Evolutionary conservation across 2,113 vertebrate genomes (phyloP), one percentile per base, ranked within the genome.

Genomic region (Lepisosteus oculatus): DNA sequence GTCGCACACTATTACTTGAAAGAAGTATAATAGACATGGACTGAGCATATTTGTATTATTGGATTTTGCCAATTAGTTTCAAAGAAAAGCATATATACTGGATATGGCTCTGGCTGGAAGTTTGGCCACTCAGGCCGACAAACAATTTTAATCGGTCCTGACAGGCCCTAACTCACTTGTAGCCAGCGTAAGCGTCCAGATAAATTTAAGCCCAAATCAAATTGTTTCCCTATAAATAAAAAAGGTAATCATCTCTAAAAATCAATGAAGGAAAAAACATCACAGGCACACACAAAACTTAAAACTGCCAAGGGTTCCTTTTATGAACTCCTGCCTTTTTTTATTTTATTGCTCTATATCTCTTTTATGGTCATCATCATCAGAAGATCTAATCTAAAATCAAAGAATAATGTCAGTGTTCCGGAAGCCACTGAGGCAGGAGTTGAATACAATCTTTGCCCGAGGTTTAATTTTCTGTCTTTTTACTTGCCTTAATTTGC

Each of bases 161-260:
- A 68, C 76, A 43, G 61, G 44, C 5, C 56, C 70, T 72, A 72
- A 70, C 71, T 71, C 15, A 71, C 43, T 15, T 65, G 59, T 44
- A 61, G 29, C 65, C 67, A 6, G 68, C 72, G 72, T 44, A 65
- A 43, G 29, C 45, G 64, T 45, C 11, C 29, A 86, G 83, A 86
- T 89, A 89, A 90, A 90, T 88, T 83, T 88, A 87, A 84, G 85
- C 84, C 86, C 86, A 90, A 92, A 91, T 92, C 85, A 88, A 87
- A 89, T 87, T 91, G 92, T 93, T 87, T 92, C 81, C 64, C 83
- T 88, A 93, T 95, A 95, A 95, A 96, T 95, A 95, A 93, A 92
- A 90, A 84, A 76, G 83, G 92, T 92, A 95, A 97, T 94, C 89
- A 94, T 92, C 91, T 92, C 79, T 93, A 91, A 94, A 96, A 95